Evolutionary conservation across 2,113 vertebrate species (phyloP).

Genomic region (Rhinichthys klamathensis): DNA sequence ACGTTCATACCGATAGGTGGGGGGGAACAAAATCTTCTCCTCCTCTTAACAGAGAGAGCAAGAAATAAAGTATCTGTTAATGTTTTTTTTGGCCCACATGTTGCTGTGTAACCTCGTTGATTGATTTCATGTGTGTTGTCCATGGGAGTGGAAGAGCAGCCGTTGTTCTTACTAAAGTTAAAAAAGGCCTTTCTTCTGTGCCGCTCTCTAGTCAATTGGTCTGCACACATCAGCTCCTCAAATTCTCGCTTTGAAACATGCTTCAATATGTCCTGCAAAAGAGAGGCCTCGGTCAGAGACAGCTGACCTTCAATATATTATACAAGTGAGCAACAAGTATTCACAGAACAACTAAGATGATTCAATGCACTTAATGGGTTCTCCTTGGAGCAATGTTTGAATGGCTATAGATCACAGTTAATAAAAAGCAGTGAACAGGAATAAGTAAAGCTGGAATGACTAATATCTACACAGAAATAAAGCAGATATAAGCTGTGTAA

Average conservation of each 20-base stretch:
- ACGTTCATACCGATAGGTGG: conserved; percentile 87
- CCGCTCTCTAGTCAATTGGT: conserved; percentile 84
- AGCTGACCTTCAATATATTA: conserved; percentile 1
- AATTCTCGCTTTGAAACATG: conserved; percentile 84
- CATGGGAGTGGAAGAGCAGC: not conserved
- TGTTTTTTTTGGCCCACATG: not conserved
- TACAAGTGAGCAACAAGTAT: not conserved
- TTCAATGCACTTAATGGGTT: not conserved
- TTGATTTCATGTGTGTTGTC: not conserved
- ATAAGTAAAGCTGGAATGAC: not conserved
- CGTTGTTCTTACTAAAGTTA: conserved; percentile 79
- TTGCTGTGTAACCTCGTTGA: not conserved
- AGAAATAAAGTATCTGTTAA: conserved; percentile 18
- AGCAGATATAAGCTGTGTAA: conserved; percentile 30
- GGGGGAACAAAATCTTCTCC: conserved; percentile 86
- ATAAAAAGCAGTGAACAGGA: not conserved
- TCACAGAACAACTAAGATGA: not conserved
- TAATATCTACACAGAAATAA: not conserved
- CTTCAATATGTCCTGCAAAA: conserved; percentile 80
- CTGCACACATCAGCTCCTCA: conserved; percentile 83
- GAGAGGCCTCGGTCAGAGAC: not conserved
- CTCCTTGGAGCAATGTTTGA: not conserved
- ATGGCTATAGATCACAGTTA: not conserved
- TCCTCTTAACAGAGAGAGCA: conserved; percentile 76
- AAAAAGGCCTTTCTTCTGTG: conserved; percentile 87